Evolutionary conservation across 2,113 vertebrate genomes (phyloP).

Genomic region (Nycticryphes semicollaris): DNA sequence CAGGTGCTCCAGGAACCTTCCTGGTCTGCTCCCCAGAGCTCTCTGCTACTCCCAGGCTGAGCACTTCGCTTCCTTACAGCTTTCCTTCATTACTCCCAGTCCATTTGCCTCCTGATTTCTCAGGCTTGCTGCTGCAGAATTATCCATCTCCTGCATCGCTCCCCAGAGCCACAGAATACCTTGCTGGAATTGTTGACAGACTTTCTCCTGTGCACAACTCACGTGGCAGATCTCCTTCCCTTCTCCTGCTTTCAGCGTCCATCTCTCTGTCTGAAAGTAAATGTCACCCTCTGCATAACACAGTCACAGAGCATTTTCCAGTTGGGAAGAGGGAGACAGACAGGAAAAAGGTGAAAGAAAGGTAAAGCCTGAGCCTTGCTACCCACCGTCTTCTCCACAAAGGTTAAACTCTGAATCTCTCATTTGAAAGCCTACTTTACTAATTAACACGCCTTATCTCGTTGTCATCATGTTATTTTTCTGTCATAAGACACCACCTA

Average conservation of each 20-base stretch:
- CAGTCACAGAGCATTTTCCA: not conserved
- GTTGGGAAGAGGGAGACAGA: not conserved
- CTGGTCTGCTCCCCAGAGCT: not conserved
- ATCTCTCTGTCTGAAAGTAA: not conserved
- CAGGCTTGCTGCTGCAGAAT: not conserved
- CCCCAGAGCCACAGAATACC: not conserved
- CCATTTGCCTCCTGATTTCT: not conserved
- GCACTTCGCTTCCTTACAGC: not conserved
- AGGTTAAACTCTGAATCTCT: not conserved
- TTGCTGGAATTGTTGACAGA: not conserved
- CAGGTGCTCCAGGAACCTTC: not conserved
- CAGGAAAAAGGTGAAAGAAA: not conserved
- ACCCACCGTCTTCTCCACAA: not conserved
- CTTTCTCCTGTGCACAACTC: not conserved
- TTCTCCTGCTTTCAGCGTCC: not conserved
- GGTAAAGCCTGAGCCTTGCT: not conserved
- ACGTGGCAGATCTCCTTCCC: not conserved
- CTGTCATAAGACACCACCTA: not conserved
- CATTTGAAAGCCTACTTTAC: not conserved
- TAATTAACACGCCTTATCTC: not conserved
- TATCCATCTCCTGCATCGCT: not conserved
- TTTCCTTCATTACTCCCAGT: not conserved
- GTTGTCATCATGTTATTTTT: not conserved
- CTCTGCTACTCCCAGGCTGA: not conserved
- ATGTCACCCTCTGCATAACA: not conserved